phyloP scores from a whole-genome alignment of 2,888 invertebrate genomes.

The Phragmatobia fuliginosa region DNA sequence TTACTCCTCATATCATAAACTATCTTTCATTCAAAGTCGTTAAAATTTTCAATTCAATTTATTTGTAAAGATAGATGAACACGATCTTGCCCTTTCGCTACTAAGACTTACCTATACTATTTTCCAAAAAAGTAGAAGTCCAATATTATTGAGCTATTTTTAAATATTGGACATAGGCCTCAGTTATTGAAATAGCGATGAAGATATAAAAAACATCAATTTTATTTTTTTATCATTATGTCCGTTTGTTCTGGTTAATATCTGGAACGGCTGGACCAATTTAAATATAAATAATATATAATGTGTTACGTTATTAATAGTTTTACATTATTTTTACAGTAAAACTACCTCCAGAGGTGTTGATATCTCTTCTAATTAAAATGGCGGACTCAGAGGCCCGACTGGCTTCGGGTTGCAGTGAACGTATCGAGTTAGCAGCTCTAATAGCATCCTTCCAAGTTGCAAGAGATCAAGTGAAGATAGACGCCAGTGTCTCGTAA shows the following conservation, averaged over 20 bases:
- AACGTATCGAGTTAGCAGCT: constrained; percentile 95
- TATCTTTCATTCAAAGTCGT: too few relatives aligned
- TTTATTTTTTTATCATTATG: too few relatives aligned
- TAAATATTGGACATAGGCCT: too few relatives aligned
- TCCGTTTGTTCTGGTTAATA: too few relatives aligned
- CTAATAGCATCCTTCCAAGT: constrained; percentile 95
- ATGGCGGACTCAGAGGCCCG: constrained; percentile 96
- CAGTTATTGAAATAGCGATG: not conserved
- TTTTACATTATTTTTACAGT: constrained; percentile 86
- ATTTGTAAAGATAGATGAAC: not conserved
- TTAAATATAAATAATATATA: too few relatives aligned
- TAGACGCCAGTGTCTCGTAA: constrained; percentile 43
- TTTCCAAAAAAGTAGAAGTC: too few relatives aligned
- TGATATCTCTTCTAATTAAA: constrained; percentile 93
- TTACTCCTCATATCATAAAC: too few relatives aligned
- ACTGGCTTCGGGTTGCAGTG: constrained; percentile 94
- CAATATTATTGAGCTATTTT: too few relatives aligned
- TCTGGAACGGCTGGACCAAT: too few relatives aligned
- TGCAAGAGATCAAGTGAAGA: constrained; percentile 87
- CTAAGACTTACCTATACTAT: not conserved
- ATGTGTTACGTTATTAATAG: not conserved
- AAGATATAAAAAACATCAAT: too few relatives aligned
- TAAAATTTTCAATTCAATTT: too few relatives aligned
- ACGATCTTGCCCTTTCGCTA: not conserved
- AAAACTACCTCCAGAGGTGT: constrained; percentile 93